These are phyloP conservation scores for Aplysina aerophoba DNA, from an alignment of 37 sponge, comb jelly and placozoan species.

Conservation along the genomic window DNA sequence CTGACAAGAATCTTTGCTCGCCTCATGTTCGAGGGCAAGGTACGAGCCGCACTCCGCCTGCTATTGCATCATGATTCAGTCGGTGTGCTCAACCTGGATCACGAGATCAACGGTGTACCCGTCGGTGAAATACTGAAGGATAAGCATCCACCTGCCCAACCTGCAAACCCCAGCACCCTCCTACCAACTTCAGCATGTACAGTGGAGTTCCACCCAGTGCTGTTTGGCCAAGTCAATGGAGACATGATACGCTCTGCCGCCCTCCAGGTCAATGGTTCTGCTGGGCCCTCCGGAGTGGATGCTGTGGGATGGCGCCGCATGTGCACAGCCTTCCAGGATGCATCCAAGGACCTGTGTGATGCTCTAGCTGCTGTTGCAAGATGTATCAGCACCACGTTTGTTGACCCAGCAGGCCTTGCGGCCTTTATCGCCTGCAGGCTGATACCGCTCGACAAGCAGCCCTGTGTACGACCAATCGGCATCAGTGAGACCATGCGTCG, in stretches of 20 bases:
- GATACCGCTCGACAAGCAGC: neutral
- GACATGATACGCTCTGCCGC: constrained; percentile 1
- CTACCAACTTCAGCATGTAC: neutral
- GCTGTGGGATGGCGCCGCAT: constrained; percentile 1
- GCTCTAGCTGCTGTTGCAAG: constrained; percentile 9
- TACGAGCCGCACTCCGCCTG: too few species aligned
- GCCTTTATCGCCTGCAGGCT: constrained; percentile 1
- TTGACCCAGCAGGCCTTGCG: neutral
- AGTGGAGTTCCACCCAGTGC: constrained; percentile 5
- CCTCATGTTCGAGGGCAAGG: too few species aligned
- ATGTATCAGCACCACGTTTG: neutral
- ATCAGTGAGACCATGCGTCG: too few species aligned
- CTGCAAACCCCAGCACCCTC: neutral
- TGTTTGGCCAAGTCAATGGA: constrained; percentile 2
- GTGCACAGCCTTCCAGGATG: neutral
- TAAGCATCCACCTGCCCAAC: constrained; percentile 4
- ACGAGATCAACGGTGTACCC: constrained; percentile 1
- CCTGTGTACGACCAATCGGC: neutral
- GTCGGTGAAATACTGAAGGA: constrained; percentile 3
- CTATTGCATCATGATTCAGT: too few species aligned
- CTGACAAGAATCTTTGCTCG: too few species aligned
- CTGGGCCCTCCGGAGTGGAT: neutral
- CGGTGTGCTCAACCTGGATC: too few species aligned
- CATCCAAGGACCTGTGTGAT: constrained; percentile 4
- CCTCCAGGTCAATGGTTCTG: constrained; percentile 1